A percentile compares a stretch with the other conserved stretches of the same genome.
These are phyloP conservation scores for Drosophila kanekoi DNA, from an alignment of 2,888 invertebrate genomes.

Conservation along the genomic window DNA sequence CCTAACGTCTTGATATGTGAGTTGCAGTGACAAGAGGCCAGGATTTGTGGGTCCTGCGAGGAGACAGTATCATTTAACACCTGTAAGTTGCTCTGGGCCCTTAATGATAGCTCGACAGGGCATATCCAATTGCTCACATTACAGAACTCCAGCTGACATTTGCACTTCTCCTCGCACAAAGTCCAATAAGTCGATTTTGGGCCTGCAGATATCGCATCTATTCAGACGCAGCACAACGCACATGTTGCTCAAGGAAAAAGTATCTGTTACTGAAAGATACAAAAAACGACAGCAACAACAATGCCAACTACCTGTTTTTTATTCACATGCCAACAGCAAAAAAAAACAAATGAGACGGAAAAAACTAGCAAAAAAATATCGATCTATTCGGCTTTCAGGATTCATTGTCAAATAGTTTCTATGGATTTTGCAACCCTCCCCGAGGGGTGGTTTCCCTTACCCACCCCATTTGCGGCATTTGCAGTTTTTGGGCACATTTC, in stretches of 20 bases:
- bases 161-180: slow-evolving; percentile 61
- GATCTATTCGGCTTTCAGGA: slow-evolving; percentile 59
- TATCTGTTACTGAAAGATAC: slow-evolving; percentile 65
- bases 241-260: slow-evolving; percentile 64
- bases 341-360: slow-evolving; percentile 10
- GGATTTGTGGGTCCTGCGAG: slow-evolving; percentile 1
- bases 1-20: slow-evolving; percentile 41
- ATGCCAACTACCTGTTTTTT: slow-evolving; percentile 75
- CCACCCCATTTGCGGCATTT: slow-evolving; percentile 50
- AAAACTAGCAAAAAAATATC: slow-evolving; percentile 37
- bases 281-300: slow-evolving; percentile 30
- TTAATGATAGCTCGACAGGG: slow-evolving; percentile 55
- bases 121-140: slow-evolving; percentile 71
- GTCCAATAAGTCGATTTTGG: slow-evolving; percentile 76
- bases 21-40: slow-evolving; percentile 39
- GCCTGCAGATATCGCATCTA: slow-evolving; percentile 39
- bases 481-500: slow-evolving; percentile 36
- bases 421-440: slow-evolving; percentile 58
- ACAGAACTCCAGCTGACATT: slow-evolving; percentile 68
- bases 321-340: slow-evolving; percentile 46
- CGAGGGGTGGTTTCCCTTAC: slow-evolving; percentile 56
- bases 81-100: slow-evolving; percentile 48
- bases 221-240: too few relatives aligned
- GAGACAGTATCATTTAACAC: slow-evolving; percentile 59
- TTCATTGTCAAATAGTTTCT: slow-evolving; percentile 45